Evolutionary conservation across 2,888 invertebrate species (phyloP).

Genomic region (Polia nebulosa): DNA sequence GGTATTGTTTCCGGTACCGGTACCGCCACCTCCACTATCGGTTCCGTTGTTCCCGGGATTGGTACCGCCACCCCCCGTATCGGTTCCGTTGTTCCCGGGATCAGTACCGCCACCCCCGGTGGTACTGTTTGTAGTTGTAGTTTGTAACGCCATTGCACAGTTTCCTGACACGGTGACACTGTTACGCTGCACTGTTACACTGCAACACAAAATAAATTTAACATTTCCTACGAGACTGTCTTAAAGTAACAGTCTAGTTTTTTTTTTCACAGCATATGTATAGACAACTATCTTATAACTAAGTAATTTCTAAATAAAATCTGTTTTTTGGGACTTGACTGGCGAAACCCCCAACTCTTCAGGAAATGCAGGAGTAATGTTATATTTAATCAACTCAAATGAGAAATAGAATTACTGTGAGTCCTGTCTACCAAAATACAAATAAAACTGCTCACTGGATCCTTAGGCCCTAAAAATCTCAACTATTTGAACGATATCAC

Average conservation of each 20-base stretch:
- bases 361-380: too few species aligned
- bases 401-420: too few species aligned
- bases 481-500: neutral
- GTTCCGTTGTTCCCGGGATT: neutral
- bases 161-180: constrained; percentile 23
- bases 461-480: too few species aligned
- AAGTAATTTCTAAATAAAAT: too few species aligned
- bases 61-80: too few species aligned
- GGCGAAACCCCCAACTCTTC: too few species aligned
- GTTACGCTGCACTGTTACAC: constrained; percentile 5
- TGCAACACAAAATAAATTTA: constrained; percentile 24
- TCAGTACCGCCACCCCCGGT: neutral
- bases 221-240: neutral
- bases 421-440: too few species aligned
- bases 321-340: too few species aligned
- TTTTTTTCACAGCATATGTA: neutral
- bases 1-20: neutral
- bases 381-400: too few species aligned
- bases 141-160: constrained; percentile 46
- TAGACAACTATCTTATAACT: too few species aligned
- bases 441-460: too few species aligned
- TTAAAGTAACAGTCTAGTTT: neutral
- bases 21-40: neutral
- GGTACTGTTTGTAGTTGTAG: neutral
- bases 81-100: neutral